These are phyloP conservation scores for Tipula lateralis DNA, from an alignment of 2,888 invertebrate species.

Conservation along the genomic window DNA sequence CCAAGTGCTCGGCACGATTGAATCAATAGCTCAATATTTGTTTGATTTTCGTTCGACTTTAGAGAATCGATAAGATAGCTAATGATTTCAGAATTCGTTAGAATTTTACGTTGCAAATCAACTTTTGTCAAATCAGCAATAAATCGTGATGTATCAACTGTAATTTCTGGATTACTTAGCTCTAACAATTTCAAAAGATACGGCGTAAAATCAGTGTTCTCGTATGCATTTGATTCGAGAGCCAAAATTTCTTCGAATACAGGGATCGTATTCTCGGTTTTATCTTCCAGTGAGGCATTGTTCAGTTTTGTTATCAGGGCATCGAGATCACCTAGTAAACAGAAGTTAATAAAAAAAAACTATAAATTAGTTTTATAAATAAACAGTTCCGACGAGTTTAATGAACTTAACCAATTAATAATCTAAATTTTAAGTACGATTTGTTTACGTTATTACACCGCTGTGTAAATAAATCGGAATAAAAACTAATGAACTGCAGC, in stretches of 20 bases:
- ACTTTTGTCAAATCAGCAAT: constrained; percentile 79
- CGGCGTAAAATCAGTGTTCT: constrained; percentile 46
- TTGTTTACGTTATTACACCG: neutral
- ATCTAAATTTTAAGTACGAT: neutral
- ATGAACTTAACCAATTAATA: neutral
- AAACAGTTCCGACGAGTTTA: neutral
- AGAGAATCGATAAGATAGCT: constrained; percentile 56
- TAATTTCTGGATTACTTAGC: constrained; percentile 52
- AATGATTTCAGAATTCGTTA: constrained; percentile 59
- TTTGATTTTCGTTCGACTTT: constrained; percentile 37
- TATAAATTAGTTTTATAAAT: neutral
- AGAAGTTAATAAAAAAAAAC: neutral
- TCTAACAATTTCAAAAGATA: constrained; percentile 44
- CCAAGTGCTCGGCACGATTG: constrained; percentile 80
- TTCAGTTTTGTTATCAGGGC: constrained; percentile 46
- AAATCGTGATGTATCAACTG: constrained; percentile 60
- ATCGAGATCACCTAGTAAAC: constrained; percentile 40
- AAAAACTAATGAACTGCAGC: neutral
- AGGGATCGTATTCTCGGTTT: constrained; percentile 39
- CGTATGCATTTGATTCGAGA: constrained; percentile 38
- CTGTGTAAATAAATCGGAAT: neutral
- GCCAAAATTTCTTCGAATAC: constrained; percentile 43
- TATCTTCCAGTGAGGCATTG: constrained; percentile 41
- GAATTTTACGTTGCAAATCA: constrained; percentile 66
- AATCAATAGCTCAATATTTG: constrained; percentile 55